Conservation (phyloP, 2,113 vertebrate genomes). For the Indri indri region DNA sequence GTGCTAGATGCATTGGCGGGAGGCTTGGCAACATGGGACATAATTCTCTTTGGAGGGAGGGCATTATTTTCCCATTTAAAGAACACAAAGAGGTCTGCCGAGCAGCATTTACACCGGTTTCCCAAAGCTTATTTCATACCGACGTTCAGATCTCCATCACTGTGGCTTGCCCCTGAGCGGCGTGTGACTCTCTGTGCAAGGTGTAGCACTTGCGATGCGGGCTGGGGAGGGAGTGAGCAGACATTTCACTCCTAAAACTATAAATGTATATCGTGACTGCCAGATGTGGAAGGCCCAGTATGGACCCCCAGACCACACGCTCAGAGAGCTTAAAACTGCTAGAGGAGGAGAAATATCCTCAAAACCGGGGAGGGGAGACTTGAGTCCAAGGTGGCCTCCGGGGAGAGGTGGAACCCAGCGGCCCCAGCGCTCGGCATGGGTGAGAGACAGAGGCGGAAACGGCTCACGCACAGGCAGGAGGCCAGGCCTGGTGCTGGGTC, state of each 20-base stretch:
- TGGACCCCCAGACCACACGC: background rate
- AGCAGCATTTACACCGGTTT: background rate
- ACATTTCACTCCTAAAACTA: too few species aligned
- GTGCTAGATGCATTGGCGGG: background rate
- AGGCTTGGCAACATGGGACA: background rate
- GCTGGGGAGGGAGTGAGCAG: background rate
- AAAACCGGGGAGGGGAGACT: background rate
- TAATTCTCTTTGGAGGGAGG: background rate
- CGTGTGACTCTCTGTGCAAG: too few species aligned
- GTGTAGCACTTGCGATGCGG: background rate
- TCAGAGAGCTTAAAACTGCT: background rate
- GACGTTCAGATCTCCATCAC: background rate
- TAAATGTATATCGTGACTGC: background rate
- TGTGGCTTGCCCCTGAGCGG: background rate
- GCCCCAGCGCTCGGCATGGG: too few species aligned
- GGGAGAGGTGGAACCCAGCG: background rate
- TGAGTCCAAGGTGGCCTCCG: too few species aligned
- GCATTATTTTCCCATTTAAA: background rate
- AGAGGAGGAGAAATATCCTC: background rate
- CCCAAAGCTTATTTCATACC: background rate
- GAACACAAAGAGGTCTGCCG: background rate
- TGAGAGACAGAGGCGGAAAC: too few species aligned
- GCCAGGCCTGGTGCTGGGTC: background rate
- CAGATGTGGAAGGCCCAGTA: background rate
- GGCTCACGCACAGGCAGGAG: accelerated